Conservation (phyloP, 2,113 vertebrate genomes). For the Sinocyclocheilus anshuiensis region DNA sequence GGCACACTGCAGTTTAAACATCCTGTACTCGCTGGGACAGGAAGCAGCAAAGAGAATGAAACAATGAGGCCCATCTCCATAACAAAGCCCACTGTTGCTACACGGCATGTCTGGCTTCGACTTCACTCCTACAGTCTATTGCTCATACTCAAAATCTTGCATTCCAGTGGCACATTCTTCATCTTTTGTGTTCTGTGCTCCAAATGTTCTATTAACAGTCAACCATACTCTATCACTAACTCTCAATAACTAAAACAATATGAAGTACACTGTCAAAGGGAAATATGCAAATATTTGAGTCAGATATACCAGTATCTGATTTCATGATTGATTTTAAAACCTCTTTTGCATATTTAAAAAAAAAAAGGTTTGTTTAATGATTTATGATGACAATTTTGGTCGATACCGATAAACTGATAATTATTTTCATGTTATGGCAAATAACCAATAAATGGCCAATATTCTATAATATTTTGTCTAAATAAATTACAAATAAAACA, state of each 20-base stretch:
- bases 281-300: background rate
- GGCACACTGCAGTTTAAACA: constrained; percentile 42
- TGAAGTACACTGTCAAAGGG: background rate
- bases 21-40: constrained; percentile 39
- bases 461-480: no score
- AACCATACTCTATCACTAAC: background rate
- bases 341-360: background rate
- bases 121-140: background rate
- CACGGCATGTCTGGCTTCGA: constrained; percentile 1
- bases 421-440: no score
- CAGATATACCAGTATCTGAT: background rate
- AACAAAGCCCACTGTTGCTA: constrained; percentile 42
- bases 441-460: no score
- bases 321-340: background rate
- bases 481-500: no score
- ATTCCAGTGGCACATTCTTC: constrained; percentile 6
- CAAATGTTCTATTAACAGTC: background rate
- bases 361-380: background rate
- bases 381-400: background rate
- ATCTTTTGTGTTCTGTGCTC: background rate
- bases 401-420: no score
- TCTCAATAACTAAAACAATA: background rate
- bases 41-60: constrained; percentile 18
- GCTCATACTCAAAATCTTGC: background rate
- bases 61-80: constrained; percentile 40